These are phyloP conservation scores for Peromyscus californicus DNA, from an alignment of 2,113 vertebrate genomes.

Conservation along the genomic window DNA sequence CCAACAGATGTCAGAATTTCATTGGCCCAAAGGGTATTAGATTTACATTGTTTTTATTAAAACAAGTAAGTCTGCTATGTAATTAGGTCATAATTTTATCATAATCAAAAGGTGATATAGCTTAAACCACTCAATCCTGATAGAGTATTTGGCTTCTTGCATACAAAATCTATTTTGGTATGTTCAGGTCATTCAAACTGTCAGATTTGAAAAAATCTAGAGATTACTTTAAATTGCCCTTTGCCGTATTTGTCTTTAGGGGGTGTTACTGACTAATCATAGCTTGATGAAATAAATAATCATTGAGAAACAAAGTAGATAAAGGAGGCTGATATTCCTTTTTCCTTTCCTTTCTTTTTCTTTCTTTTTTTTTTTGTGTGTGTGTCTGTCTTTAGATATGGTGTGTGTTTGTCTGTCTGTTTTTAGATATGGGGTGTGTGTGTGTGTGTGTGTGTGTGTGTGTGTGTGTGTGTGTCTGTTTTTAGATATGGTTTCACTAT, in stretches of 20 bases:
- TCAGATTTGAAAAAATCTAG: neutral
- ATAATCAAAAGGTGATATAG: neutral
- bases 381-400: too few relatives aligned
- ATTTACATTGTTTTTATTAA: neutral
- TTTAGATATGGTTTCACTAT: neutral
- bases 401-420: neutral
- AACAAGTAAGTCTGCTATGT: neutral
- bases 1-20: constrained; percentile 2
- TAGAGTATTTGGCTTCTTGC: neutral
- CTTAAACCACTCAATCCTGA: neutral
- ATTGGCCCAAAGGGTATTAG: neutral
- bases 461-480: neutral
- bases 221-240: constrained; percentile 14
- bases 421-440: neutral
- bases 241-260: neutral
- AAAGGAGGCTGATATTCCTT: neutral
- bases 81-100: constrained; percentile 31
- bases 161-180: neutral
- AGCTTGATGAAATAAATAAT: neutral
- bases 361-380: neutral
- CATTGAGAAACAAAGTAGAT: neutral
- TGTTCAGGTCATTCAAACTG: neutral
- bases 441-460: too few relatives aligned
- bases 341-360: neutral
- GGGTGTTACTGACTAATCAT: neutral